Evolutionary conservation across 2,113 vertebrate species (phyloP), one percentile per base, ranked within the genome.

Genomic region (Collichthys lucidus): DNA sequence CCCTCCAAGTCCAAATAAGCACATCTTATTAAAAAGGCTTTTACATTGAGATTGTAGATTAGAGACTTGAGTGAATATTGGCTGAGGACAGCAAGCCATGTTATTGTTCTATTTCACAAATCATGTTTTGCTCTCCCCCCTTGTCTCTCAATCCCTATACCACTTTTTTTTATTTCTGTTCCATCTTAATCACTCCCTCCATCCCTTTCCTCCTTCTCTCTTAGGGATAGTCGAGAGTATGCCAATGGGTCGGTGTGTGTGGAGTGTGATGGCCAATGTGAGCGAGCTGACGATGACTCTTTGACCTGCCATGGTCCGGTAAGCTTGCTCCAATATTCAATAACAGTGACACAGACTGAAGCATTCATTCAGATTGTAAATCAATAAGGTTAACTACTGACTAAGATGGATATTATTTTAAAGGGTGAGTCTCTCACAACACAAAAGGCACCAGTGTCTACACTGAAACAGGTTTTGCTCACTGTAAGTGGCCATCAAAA

Each of bases 231-330:
- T 40, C 96, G 98, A 14, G 98, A 99, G 71, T 99, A 98, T 88
- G 95, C 96, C 11, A 99, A 99, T 0, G 96, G 96, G 4, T 98
- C 98, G 0, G 91, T 97, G 73, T 99, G 98, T 11, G 92, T 98
- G 79, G 97, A 98, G 83, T 99, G 98, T 80, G 98, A 99, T 75
- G 93, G 93, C 3, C 97, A 99, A 90, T 99, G 98, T 85, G 97
- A 99, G 74, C 96, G 93, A 85, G 96, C 97, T 79, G 97, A 99
- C n/a, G 96, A 96, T 3, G 95, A 96, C 59, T 95, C 95, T 77
- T 91, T 98, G 86, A 98, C 98, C 0, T 99, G 98, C 92, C 95
- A 95, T 0, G 98, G 98, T 26, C 93, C 95, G 94, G 98, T 99
- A 95, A 98, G 97, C 19, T 69, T 60, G 8, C 61, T 50, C 17